Base-by-base conservation (phyloP, 2,113 vertebrate genomes). In the Cryptotis parvus region DNA sequence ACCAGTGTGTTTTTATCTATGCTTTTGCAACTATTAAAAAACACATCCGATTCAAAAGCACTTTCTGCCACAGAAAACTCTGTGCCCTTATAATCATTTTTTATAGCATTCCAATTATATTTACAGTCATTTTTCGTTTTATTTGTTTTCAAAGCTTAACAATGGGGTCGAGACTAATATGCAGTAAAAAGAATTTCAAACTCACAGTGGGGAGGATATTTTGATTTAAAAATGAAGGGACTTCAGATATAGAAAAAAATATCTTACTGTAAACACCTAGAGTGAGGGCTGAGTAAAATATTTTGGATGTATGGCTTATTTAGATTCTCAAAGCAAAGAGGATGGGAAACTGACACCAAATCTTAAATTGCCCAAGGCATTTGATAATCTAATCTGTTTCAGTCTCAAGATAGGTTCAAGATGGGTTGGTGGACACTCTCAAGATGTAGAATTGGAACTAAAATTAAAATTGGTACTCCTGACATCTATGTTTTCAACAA, bases 11-110 rank as follows among this genome's bases (percentile, higher is more conserved):
- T 52, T 83, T 86, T 65, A 82, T 22, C 87, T 49, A 49, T 84
- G 66, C 45, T 90, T 89, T 69, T 85, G 20, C 22, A 94, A 69
- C 76, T 76, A 77, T 39, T 89, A 43, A 86, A 90, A 92, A 86
- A 20, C 24, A 58, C 24, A 20, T 22, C 63, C 77, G 4, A 79
- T 86, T 90, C 49, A 82, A 93, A 83, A 52, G 10, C 73, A 79
- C 41, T 76, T 24, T 88, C 49, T 43, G 81, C 14, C 26, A 73
- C 68, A 37, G 12, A 84, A 91, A 82, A 33, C 33, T 77, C 55
- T 49, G 39, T 89, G 31, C 82, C 12, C 35, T 77, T 78, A 85
- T 6, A 91, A 6, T 73, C 82, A 72, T 63, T 95, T 92, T n/a
- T 84, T 75, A 82, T 88, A 80, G 22, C 5, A 65, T 86, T 22